Percentiles rank a stretch among this genome's conserved stretches.
phyloP scores from a whole-genome alignment of 2,113 vertebrate genomes.

The Crotalus tigris region DNA sequence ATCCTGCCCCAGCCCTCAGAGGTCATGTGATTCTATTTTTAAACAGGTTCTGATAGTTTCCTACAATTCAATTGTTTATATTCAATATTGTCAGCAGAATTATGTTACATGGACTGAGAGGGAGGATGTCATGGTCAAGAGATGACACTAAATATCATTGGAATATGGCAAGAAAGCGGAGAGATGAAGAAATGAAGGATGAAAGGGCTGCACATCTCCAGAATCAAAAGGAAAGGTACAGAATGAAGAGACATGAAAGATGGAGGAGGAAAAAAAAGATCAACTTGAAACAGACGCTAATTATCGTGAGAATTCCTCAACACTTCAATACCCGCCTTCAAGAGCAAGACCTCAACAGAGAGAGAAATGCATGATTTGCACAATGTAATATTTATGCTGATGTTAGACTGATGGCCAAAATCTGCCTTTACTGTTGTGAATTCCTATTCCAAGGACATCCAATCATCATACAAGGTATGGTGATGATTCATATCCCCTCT shows the following conservation, averaged over 20 bases:
- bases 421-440: not conserved
- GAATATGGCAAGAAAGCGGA: not conserved
- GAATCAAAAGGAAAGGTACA: not conserved
- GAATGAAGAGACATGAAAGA: not conserved
- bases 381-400: not conserved
- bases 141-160: too few relatives aligned
- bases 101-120: too few relatives aligned
- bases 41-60: not conserved
- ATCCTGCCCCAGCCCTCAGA: not conserved
- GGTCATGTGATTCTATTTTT: not conserved
- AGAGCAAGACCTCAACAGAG: not conserved
- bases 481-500: too few relatives aligned
- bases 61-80: too few relatives aligned
- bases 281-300: not conserved
- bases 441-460: not conserved
- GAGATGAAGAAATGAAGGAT: not conserved
- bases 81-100: too few relatives aligned
- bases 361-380: not conserved
- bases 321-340: not conserved
- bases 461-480: too few relatives aligned
- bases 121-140: too few relatives aligned
- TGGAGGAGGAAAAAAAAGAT: not conserved
- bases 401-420: not conserved
- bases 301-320: not conserved
- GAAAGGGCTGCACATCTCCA: not conserved